Base-by-base conservation (phyloP, 1,140 invertebrate species). In the Macrocentrus cingulum region DNA sequence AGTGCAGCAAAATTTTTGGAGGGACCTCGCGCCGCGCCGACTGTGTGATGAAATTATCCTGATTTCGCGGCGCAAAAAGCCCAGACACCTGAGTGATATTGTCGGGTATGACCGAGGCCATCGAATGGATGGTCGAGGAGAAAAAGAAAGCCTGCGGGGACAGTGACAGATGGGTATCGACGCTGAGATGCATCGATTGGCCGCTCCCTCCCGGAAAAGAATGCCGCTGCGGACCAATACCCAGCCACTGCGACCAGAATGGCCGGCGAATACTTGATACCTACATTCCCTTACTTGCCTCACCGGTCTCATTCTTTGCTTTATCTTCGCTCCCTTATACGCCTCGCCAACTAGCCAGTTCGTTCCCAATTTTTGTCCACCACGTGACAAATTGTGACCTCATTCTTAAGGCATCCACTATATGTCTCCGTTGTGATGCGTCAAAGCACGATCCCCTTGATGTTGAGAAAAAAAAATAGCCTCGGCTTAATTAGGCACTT, bases 81-180 rank as follows among this genome's bases (percentile, higher is more conserved):
- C 25, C 25, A 29, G 25, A 29, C 25, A 29, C 25, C 25, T 29
- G 25, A 29, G 9, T 9, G 25, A 29, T 29, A 29, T 29, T 29
- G 25, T 19, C 13, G 18, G 41, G 41, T 55, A 41, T 25, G 39
- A 42, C 45, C 49, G 23, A 53, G 45, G 32, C n/a, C n/a, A n/a
- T n/a, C n/a, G n/a, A n/a, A n/a, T n/a, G n/a, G n/a, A n/a, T n/a
- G n/a, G n/a, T n/a, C n/a, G n/a, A n/a, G n/a, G 48, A 57, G 36
- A 45, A 37, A 32, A 25, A 25, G n/a, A n/a, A 29, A 29, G 66
- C 63, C 59, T 42, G 65, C 66, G 61, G 37, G 65, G 76, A 79
- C 76, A 79, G 72, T 79, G 76, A 79, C 76, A 79, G 76, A 79
- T 77, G 75, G 70, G 73, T 75, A 79, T 79, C 76, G 75, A 70